These are phyloP conservation scores for Etheostoma nigrum DNA, from an alignment of 2,797 vertebrate species.

Conservation along the genomic window DNA sequence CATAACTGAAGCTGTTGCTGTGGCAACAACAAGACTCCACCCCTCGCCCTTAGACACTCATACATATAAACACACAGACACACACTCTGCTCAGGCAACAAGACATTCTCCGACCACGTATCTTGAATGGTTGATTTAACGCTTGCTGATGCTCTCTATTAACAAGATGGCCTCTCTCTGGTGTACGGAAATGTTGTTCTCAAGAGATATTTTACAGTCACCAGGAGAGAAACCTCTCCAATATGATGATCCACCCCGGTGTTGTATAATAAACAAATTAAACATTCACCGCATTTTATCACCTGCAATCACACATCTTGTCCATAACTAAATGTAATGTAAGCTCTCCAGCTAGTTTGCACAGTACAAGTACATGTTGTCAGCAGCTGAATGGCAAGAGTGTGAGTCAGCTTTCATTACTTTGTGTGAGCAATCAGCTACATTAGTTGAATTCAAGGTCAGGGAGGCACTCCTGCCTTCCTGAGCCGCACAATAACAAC, in stretches of 20 bases:
- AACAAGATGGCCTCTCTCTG: conserved; percentile 53
- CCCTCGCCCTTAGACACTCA: conserved; percentile 1
- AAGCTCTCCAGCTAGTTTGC: background rate
- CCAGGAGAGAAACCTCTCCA: conserved; percentile 19
- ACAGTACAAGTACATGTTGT: conserved; percentile 8
- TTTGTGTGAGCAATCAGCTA: conserved; percentile 58
- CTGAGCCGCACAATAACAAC: conserved; percentile 51
- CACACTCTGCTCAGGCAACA: conserved; percentile 27
- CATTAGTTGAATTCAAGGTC: conserved; percentile 59
- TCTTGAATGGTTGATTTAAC: conserved; percentile 49
- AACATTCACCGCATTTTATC: conserved; percentile 51
- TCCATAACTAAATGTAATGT: background rate
- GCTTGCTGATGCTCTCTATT: conserved; percentile 15
- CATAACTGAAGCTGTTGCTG: conserved; percentile 82
- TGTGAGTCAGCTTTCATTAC: conserved; percentile 51
- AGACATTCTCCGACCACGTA: conserved; percentile 47
- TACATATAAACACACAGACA: conserved; percentile 10
- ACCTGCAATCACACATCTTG: conserved; percentile 15
- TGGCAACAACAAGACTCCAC: conserved; percentile 64
- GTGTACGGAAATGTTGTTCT: conserved; percentile 20
- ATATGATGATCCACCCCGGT: conserved; percentile 32
- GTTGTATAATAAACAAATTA: conserved; percentile 56
- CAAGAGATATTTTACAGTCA: conserved; percentile 8
- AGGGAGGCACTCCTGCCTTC: conserved; percentile 32
- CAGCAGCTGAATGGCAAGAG: conserved; percentile 20